Evolutionary conservation across 2,888 invertebrate species (phyloP).

Genomic region (Diarsia dahlii): DNA sequence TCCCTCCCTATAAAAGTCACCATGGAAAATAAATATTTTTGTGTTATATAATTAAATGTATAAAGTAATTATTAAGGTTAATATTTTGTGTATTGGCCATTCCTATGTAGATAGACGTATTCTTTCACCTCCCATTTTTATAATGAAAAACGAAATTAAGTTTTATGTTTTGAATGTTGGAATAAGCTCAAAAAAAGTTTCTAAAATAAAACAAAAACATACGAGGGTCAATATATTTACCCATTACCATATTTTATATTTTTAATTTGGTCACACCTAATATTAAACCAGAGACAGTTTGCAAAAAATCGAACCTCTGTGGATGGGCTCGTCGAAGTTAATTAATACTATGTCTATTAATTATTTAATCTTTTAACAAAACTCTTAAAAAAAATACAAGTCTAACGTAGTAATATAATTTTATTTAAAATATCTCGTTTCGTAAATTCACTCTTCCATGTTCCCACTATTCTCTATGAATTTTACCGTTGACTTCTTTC

Average conservation of each 20-base stretch:
- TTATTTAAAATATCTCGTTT: no score
- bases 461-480: slow-evolving; percentile 71
- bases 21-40: background rate
- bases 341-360: no score
- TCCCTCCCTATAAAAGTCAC: background rate
- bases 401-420: background rate
- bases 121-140: background rate
- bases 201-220: background rate
- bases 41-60: no score
- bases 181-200: background rate
- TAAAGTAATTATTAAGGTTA: background rate
- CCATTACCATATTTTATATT: background rate
- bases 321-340: no score
- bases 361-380: background rate
- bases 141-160: background rate
- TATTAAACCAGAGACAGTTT: slow-evolving; percentile 34
- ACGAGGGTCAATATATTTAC: background rate
- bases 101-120: background rate
- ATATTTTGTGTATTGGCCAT: background rate
- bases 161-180: background rate
- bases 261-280: background rate
- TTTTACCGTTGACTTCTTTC: slow-evolving; percentile 80
- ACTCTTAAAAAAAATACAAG: background rate
- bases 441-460: background rate
- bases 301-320: background rate